phyloP scores from a whole-genome alignment of 1,140 invertebrate species.

The Melitaea cinxia region DNA sequence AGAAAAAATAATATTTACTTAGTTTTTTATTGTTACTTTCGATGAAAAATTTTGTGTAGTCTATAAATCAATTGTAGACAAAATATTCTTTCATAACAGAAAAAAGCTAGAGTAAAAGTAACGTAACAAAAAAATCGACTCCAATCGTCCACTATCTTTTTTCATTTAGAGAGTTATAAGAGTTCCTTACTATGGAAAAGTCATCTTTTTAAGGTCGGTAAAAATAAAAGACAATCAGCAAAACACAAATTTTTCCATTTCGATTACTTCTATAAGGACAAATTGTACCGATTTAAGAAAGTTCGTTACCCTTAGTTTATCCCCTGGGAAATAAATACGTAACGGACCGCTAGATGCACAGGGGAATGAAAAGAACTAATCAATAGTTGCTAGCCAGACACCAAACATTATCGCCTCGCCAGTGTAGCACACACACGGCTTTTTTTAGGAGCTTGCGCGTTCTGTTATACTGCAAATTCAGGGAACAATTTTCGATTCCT shows the following conservation, averaged over 20 bases:
- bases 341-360: constrained; percentile 15
- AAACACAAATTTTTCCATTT: background rate
- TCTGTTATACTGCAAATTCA: too few species aligned
- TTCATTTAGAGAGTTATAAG: too few species aligned
- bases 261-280: constrained; percentile 9
- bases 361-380: constrained; percentile 29
- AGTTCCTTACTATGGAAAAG: too few species aligned
- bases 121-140: background rate
- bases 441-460: too few species aligned
- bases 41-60: background rate
- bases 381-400: constrained; percentile 28
- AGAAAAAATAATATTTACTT: background rate
- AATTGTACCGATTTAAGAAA: constrained; percentile 30
- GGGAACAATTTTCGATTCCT: too few species aligned
- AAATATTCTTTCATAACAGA: background rate
- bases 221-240: too few species aligned
- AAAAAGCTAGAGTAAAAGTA: background rate
- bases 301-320: constrained; percentile 23
- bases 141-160: too few species aligned
- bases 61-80: background rate
- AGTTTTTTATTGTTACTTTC: background rate
- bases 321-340: constrained; percentile 36
- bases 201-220: too few species aligned
- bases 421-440: constrained; percentile 25
- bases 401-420: constrained; percentile 35